phyloP scores from a whole-genome alignment of 2,113 vertebrate species.

The Nyctibius bracteatus region DNA sequence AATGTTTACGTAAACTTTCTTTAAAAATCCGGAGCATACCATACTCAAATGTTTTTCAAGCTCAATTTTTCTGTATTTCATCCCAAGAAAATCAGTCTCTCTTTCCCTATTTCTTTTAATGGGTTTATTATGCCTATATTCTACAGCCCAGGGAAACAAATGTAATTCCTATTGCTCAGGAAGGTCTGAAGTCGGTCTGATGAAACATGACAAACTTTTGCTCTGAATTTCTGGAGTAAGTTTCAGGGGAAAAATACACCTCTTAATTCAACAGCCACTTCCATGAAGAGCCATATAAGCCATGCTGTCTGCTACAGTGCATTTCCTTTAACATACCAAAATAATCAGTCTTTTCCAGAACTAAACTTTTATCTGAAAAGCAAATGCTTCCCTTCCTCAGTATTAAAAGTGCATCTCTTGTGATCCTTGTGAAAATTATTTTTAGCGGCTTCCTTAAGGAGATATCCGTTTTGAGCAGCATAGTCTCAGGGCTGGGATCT shows the following conservation, averaged over 20 bases:
- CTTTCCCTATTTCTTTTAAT: not conserved
- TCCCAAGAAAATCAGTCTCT: not conserved
- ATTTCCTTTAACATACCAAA: not conserved
- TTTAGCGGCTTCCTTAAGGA: not conserved
- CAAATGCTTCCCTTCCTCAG: not conserved
- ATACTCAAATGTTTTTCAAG: not conserved
- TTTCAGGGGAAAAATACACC: not conserved
- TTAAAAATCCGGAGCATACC: not conserved
- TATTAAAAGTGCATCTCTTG: not conserved
- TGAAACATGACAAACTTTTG: not conserved
- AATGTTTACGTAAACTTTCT: not conserved
- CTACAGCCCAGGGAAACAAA: not conserved
- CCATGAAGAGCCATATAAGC: not conserved
- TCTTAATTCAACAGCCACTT: not conserved
- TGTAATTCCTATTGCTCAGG: not conserved
- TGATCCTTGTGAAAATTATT: not conserved
- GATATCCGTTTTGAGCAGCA: not conserved
- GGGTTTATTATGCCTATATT: not conserved
- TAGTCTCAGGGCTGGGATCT: not conserved
- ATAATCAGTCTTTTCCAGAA: not conserved
- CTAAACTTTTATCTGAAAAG: not conserved
- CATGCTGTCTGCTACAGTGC: not conserved
- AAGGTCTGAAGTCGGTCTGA: not conserved
- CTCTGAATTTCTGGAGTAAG: not conserved
- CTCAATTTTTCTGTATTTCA: not conserved